phyloP scores from a whole-genome alignment of 2,888 invertebrate species.

The Euplexia lucipara region DNA sequence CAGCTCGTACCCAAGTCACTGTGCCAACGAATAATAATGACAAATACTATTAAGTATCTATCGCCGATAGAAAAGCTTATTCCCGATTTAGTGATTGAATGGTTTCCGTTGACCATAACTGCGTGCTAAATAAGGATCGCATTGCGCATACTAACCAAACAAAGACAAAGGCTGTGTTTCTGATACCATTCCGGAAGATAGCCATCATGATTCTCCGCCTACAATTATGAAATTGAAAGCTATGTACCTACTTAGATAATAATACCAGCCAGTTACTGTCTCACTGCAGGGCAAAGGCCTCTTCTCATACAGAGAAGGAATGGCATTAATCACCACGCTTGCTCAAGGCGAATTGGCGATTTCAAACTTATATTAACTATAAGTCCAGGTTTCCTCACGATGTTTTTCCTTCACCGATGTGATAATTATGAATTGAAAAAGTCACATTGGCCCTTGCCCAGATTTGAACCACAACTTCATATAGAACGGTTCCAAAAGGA shows the following conservation, averaged over 20 bases:
- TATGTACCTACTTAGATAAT: too few species aligned
- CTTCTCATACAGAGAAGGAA: too few species aligned
- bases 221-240: conserved; percentile 7
- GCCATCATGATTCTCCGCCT: neutral
- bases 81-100: conserved; percentile 41
- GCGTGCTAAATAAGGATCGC: conserved; percentile 46
- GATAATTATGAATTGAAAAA: too few species aligned
- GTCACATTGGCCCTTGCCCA: too few species aligned
- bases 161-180: conserved; percentile 39
- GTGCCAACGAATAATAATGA: conserved; percentile 8
- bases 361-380: too few species aligned
- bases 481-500: neutral
- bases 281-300: too few species aligned
- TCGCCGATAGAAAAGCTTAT: conserved; percentile 36
- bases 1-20: neutral
- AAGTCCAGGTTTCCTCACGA: too few species aligned
- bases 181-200: conserved; percentile 18
- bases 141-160: conserved; percentile 51
- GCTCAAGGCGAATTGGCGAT: too few species aligned
- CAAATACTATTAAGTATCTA: conserved; percentile 14
- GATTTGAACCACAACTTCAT: too few species aligned
- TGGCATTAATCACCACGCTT: too few species aligned
- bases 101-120: conserved; percentile 60
- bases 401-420: too few species aligned
- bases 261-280: too few species aligned